Evolutionary conservation across 1,140 invertebrate species (phyloP).

Genomic region (Eufriesea mexicana): DNA sequence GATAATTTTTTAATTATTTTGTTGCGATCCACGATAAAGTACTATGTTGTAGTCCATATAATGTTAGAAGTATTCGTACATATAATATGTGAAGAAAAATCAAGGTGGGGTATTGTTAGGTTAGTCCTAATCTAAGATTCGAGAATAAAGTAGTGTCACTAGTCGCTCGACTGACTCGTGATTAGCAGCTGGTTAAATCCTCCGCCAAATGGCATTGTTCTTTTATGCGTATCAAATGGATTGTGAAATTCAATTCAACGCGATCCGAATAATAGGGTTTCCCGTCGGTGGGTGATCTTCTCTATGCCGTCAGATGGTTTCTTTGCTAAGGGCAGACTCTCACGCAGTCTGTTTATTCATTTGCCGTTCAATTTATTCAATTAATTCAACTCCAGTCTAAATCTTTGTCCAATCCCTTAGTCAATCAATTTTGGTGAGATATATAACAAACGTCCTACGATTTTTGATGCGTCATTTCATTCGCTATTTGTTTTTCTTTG

Average conservation of each 20-base stretch:
- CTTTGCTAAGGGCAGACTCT: conserved; percentile 11
- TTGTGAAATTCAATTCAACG: conserved; percentile 43
- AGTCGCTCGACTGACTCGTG: neutral
- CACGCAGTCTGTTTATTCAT: conserved; percentile 17
- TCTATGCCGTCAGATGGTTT: neutral
- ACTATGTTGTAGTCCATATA: too few species aligned
- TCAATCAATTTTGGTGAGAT: too few species aligned
- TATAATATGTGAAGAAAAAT: too few species aligned
- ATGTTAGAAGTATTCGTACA: too few species aligned
- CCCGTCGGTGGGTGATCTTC: too few species aligned
- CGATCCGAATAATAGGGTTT: conserved; percentile 22
- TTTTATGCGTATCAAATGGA: conserved; percentile 39
- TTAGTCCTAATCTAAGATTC: too few species aligned
- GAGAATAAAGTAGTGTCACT: neutral
- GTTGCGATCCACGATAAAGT: too few species aligned
- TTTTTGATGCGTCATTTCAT: neutral
- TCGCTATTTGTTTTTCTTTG: neutral
- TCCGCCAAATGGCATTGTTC: neutral
- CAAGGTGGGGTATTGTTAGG: too few species aligned
- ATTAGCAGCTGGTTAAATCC: conserved; percentile 22
- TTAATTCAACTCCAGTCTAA: conserved; percentile 17
- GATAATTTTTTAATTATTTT: too few species aligned
- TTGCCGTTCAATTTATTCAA: neutral
- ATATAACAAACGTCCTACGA: neutral
- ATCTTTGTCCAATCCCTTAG: neutral